These are phyloP conservation scores for Steinernema scapterisci DNA, from an alignment of 2,888 invertebrate genomes.

Conservation along the genomic window DNA sequence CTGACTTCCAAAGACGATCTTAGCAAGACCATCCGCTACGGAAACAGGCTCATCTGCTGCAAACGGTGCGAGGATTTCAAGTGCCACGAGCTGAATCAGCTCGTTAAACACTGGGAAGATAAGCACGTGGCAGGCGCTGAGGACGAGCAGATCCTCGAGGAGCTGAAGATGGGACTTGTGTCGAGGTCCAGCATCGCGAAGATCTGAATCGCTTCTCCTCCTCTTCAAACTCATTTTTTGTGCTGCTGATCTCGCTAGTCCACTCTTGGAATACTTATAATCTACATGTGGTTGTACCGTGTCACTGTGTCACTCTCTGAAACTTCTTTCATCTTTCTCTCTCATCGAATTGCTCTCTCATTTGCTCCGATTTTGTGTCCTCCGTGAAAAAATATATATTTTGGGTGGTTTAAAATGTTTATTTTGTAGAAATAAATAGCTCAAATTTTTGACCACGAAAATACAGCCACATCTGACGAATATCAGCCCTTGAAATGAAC, in stretches of 20 bases:
- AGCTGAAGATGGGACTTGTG: slow-evolving; percentile 26
- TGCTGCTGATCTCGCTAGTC: slow-evolving; percentile 26
- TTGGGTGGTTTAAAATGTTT: too few species aligned
- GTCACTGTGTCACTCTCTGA: too few species aligned
- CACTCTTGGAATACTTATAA: too few species aligned
- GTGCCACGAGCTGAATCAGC: slow-evolving; percentile 36
- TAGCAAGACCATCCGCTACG: not conserved
- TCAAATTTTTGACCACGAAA: too few species aligned
- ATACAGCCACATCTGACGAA: too few species aligned
- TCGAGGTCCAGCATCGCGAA: not conserved
- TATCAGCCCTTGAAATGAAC: too few species aligned
- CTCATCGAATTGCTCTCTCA: too few species aligned
- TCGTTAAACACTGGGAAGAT: slow-evolving; percentile 31
- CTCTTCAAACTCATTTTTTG: not conserved
- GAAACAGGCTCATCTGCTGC: slow-evolving; percentile 25
- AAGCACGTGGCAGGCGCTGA: slow-evolving; percentile 21
- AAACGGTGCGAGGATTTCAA: slow-evolving; percentile 29
- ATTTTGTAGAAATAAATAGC: too few species aligned
- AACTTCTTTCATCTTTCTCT: too few species aligned
- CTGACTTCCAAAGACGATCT: not conserved
- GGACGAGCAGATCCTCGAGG: not conserved
- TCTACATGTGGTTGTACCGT: too few species aligned
- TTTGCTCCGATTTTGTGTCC: too few species aligned
- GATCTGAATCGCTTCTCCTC: not conserved
- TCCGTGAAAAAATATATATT: too few species aligned